Conservation (phyloP, 2,113 vertebrate genomes). For the Axis porcinus region DNA sequence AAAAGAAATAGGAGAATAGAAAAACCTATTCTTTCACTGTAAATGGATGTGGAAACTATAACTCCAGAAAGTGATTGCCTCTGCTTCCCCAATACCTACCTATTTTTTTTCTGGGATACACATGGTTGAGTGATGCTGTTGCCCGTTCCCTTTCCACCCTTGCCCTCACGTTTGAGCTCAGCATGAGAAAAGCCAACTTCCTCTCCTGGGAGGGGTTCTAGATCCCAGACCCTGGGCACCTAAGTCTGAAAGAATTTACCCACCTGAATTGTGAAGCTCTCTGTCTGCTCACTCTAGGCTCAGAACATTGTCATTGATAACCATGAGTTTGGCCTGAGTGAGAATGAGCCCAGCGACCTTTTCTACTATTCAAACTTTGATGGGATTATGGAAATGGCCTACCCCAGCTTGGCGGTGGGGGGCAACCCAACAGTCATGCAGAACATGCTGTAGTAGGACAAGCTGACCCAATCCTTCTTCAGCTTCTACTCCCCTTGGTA, state of each 20-base stretch:
- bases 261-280: background rate
- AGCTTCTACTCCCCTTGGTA: conserved; percentile 80
- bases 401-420: conserved; percentile 52
- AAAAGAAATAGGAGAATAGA: background rate
- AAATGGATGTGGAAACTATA: background rate
- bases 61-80: background rate
- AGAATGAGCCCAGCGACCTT: conserved; percentile 57
- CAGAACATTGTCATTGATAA: conserved; percentile 75
- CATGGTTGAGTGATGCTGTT: background rate
- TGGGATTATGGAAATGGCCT: conserved; percentile 80
- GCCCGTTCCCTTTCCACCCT: background rate
- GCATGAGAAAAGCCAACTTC: background rate
- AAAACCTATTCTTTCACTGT: background rate
- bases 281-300: conserved; percentile 68
- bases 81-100: background rate
- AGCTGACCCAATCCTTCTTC: conserved; percentile 76
- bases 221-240: background rate
- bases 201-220: background rate
- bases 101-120: background rate
- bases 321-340: conserved; percentile 86
- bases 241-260: background rate
- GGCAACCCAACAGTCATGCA: conserved; percentile 13
- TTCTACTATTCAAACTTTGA: conserved; percentile 78
- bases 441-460: conserved; percentile 73
- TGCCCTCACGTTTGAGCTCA: background rate